Evolutionary conservation across 1,140 invertebrate species (phyloP).

Genomic region (Euwallacea similis): DNA sequence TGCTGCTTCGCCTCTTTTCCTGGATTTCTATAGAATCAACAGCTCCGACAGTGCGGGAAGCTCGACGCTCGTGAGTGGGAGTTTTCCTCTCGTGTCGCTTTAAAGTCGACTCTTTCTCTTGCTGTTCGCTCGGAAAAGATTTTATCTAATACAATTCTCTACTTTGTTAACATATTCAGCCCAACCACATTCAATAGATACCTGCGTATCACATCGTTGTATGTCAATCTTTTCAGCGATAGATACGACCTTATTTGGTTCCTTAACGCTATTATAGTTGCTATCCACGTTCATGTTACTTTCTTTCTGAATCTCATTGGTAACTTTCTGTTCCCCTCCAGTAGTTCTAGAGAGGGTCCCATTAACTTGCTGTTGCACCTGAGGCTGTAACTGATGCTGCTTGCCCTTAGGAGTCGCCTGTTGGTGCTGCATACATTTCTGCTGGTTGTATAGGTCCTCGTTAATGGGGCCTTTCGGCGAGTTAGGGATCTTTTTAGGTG

Average conservation of each 20-base stretch:
- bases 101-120: conserved; percentile 11
- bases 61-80: conserved; percentile 42
- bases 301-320: conserved; percentile 12
- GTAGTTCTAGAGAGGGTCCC: conserved; percentile 22
- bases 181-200: background rate
- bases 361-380: conserved; percentile 34
- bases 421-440: conserved; percentile 17
- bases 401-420: background rate
- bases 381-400: conserved; percentile 11
- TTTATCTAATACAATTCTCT: conserved; percentile 15
- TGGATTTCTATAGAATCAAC: conserved; percentile 30
- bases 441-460: conserved; percentile 13
- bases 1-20: conserved; percentile 40
- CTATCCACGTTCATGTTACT: conserved; percentile 35
- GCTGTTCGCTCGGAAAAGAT: conserved; percentile 21
- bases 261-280: conserved; percentile 42
- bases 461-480: conserved; percentile 20
- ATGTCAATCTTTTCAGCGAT: conserved; percentile 29
- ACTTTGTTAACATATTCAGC: too few relatives aligned
- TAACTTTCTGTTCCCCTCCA: background rate
- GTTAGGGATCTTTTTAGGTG: conserved; percentile 37
- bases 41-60: conserved; percentile 18
- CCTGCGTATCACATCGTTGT: conserved; percentile 23
- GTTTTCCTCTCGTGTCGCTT: conserved; percentile 37
- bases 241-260: conserved; percentile 29